Conservation (phyloP, 1,140 invertebrate species). For the Vanessa atalanta region DNA sequence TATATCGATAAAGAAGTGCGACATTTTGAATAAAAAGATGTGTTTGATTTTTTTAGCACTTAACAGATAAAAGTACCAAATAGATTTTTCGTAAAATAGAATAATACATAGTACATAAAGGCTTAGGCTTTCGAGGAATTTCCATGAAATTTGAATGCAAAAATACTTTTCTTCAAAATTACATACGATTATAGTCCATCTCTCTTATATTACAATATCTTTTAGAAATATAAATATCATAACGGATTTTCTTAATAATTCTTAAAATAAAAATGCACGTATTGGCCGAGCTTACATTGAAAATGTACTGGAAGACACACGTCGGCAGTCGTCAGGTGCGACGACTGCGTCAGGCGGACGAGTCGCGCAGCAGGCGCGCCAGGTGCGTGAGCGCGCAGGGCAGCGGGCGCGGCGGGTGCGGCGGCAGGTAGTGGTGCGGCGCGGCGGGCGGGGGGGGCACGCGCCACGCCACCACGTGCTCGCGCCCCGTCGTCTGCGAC, state of each 20-base stretch:
- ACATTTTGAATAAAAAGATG: too few species aligned
- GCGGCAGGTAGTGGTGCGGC: constrained; percentile 42
- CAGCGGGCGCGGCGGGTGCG: constrained; percentile 28
- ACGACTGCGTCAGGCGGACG: background rate
- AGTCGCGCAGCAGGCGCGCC: constrained; percentile 3
- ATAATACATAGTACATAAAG: too few species aligned
- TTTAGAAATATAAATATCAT: background rate
- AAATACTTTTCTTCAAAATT: too few species aligned
- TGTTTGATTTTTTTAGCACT: too few species aligned
- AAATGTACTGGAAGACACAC: background rate
- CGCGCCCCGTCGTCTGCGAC: constrained; percentile 92
- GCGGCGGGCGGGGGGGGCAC: constrained; percentile 82
- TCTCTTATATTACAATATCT: background rate
- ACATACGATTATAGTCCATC: background rate
- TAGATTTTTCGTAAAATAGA: too few species aligned
- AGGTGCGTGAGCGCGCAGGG: constrained; percentile 38
- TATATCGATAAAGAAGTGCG: too few species aligned
- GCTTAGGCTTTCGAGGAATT: too few species aligned
- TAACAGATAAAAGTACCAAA: too few species aligned
- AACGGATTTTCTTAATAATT: background rate
- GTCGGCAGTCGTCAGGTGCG: too few species aligned
- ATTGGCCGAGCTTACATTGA: background rate
- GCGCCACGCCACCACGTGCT: constrained; percentile 96
- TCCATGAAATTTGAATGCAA: too few species aligned
- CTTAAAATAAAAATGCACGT: background rate